These are phyloP conservation scores for Sakesphorus luctuosus DNA, from an alignment of 2,113 vertebrate species.

Conservation along the genomic window DNA sequence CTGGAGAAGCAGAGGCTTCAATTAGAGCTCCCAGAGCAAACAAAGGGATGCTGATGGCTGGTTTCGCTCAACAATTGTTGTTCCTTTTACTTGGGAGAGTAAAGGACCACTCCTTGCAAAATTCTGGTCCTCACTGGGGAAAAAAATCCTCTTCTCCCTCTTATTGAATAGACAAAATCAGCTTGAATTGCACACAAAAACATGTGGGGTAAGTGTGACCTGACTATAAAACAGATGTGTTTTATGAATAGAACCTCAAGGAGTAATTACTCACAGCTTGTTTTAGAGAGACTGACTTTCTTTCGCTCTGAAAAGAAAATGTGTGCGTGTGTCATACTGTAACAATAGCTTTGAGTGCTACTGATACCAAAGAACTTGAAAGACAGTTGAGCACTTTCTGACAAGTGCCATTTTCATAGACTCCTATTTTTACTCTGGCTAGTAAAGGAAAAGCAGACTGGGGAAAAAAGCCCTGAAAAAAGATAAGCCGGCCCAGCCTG, in stretches of 20 bases:
- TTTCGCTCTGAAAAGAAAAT: neutral
- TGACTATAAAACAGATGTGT: conserved; percentile 21
- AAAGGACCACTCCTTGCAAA: neutral
- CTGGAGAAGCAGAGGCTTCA: neutral
- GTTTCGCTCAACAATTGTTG: neutral
- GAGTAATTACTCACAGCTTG: conserved; percentile 50
- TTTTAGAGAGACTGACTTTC: conserved; percentile 33
- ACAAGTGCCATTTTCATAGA: neutral
- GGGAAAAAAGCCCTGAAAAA: neutral
- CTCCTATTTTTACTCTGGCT: neutral
- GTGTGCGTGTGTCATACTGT: neutral
- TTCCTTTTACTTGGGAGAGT: neutral
- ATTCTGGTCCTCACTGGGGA: neutral
- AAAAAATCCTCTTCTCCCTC: neutral
- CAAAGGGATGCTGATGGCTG: neutral
- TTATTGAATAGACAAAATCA: conserved; percentile 17
- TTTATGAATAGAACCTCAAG: conserved; percentile 41
- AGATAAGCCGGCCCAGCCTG: neutral
- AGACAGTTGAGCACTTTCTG: neutral
- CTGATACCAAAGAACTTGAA: neutral
- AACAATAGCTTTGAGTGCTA: conserved; percentile 16
- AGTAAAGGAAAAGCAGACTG: neutral
- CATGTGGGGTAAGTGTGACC: conserved; percentile 6
- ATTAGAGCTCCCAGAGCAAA: neutral
- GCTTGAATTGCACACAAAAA: neutral